A percentile compares a stretch with the other conserved stretches of the same genome.
phyloP scores from a whole-genome alignment of 1,140 invertebrate genomes.

The Sipha flava region DNA sequence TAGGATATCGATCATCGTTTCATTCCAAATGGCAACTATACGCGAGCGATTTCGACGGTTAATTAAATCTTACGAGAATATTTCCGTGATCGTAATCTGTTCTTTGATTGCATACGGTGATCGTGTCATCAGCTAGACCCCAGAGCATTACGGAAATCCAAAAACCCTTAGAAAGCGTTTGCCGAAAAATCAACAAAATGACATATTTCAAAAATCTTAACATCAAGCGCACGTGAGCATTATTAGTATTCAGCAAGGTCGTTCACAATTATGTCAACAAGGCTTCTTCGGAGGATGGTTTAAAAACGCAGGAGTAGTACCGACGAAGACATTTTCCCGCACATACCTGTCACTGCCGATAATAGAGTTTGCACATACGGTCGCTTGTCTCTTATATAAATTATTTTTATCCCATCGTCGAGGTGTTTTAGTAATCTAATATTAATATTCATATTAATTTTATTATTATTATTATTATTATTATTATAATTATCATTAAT shows the following conservation, averaged over 20 bases:
- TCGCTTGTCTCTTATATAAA: no score
- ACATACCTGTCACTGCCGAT: not conserved
- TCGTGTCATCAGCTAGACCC: not conserved
- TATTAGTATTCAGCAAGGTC: slow-evolving; percentile 1
- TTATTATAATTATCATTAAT: no score
- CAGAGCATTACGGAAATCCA: not conserved
- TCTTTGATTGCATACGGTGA: not conserved
- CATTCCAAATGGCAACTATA: not conserved
- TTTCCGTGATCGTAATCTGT: not conserved
- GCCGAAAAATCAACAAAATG: slow-evolving; percentile 6
- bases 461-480: no score
- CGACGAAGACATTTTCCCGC: not conserved
- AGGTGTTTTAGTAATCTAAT: no score
- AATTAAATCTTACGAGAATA: not conserved
- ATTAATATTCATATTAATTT: no score
- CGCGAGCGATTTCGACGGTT: not conserved
- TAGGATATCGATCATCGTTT: no score
- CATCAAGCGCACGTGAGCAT: not conserved
- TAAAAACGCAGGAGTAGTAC: not conserved
- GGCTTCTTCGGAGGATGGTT: not conserved
- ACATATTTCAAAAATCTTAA: not conserved
- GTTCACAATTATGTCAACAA: not conserved
- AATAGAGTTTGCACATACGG: slow-evolving; percentile 3
- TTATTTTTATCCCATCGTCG: no score
- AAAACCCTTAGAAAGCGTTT: not conserved